Evolutionary conservation across 1,140 invertebrate genomes (phyloP).

Genomic region (Bombus huntii): DNA sequence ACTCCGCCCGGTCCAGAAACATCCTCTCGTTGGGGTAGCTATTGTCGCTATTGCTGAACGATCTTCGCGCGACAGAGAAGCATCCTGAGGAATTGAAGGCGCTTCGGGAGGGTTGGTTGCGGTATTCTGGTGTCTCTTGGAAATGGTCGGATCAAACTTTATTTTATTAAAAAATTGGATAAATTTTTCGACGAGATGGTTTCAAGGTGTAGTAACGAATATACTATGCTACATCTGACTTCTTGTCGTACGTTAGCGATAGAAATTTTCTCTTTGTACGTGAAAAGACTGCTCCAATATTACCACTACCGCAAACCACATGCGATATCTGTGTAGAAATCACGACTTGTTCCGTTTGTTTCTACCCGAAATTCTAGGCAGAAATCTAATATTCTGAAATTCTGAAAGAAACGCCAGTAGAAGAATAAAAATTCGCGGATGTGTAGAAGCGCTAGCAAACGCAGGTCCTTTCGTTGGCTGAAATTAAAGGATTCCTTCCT

Average conservation of each 20-base stretch:
- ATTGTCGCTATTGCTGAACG: not conserved
- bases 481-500: not conserved
- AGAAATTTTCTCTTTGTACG: not conserved
- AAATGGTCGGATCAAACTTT: not conserved
- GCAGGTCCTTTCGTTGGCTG: too few species aligned
- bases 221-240: not conserved
- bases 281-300: not conserved
- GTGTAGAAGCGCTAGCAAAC: too few species aligned
- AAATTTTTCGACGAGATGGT: not conserved
- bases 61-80: not conserved
- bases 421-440: too few species aligned
- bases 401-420: not conserved
- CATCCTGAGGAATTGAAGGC: not conserved
- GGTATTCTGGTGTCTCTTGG: not conserved
- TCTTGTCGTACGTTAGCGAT: too few species aligned
- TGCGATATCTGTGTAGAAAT: not conserved
- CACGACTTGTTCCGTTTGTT: not conserved
- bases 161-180: not conserved
- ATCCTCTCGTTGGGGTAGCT: not conserved
- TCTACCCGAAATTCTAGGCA: not conserved
- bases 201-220: not conserved
- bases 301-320: not conserved
- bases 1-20: not conserved
- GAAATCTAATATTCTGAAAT: not conserved
- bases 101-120: not conserved